Evolutionary conservation across 2,888 invertebrate species (phyloP), one percentile per base, ranked within the genome.

Genomic region (Ormyrus nitidulus): DNA sequence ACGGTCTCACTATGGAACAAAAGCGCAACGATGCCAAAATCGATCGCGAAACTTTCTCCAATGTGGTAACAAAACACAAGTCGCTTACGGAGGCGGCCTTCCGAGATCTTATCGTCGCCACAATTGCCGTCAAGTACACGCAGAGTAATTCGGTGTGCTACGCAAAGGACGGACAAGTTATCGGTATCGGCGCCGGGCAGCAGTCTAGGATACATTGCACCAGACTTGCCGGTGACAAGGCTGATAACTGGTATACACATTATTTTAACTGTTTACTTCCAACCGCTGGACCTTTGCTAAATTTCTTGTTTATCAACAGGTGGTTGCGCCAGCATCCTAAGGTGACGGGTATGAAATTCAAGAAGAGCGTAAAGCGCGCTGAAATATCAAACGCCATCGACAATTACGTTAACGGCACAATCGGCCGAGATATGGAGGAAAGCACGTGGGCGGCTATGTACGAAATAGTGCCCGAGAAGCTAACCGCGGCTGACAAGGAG

Each of bases 121-220:
- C 98, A 0, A 97, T 99, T 81, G 97, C 99, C 0, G 92, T 99
- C 34, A 99, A 99, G 90, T 99, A 98, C 89, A 98, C 99, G 0
- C 99, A 99, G 91, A 99, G 99, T 86, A 99, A 99, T 91, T 99
- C 98, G 0, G 99, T 99, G 0, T 99, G 99, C 89, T 99, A 96
- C 87, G 98, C 99, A 0, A 95, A 95, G 85, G 96, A 98, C 90
- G 98, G 98, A 5, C 95, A 97, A 93, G 95, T 97, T 11, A 94
- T 99, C 86, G 99, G 99, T 19, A 98, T 98, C 86, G 99, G 99
- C 49, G 99, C 99, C n/a, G 99, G 99, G 0, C 99, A 99, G 89
- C 99, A 99, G 91, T 98, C 98, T 0, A 94, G 99, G 83, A 99
- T 99, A 88, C 99, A 99, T 91, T 99, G 99, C 92, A 99, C 99